phyloP scores from a whole-genome alignment of 2,113 vertebrate genomes.

The Corynorhinus townsendii region DNA sequence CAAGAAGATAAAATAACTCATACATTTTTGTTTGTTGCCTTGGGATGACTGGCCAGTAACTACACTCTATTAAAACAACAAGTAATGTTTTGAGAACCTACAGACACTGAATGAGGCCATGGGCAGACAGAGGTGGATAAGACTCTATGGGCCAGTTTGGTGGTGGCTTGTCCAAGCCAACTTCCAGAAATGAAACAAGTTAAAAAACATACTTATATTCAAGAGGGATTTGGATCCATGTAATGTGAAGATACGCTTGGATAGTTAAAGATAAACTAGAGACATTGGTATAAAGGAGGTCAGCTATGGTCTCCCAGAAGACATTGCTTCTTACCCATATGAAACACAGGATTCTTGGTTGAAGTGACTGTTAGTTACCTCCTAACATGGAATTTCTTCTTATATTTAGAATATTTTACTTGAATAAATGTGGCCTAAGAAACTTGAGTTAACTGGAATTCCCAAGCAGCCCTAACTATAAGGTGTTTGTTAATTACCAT shows the following conservation, averaged over 20 bases:
- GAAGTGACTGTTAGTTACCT: background rate
- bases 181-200: background rate
- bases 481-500: slow-evolving; percentile 28
- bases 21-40: background rate
- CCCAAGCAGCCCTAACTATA: background rate
- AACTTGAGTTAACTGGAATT: slow-evolving; percentile 7
- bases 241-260: background rate
- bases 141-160: background rate
- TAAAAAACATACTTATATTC: background rate
- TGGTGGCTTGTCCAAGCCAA: background rate
- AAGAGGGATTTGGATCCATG: background rate
- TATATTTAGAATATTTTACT: slow-evolving; percentile 10
- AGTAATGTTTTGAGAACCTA: background rate
- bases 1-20: background rate
- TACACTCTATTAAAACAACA: background rate
- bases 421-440: slow-evolving; percentile 12
- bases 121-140: background rate
- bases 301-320: background rate
- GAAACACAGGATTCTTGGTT: background rate
- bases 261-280: background rate
- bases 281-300: background rate
- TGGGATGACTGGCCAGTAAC: background rate
- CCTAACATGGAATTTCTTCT: background rate
- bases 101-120: background rate
- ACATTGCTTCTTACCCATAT: background rate